A percentile compares a stretch with the other conserved stretches of the same genome.
Evolutionary conservation across 2,888 invertebrate genomes (phyloP).

Genomic region (Lymantria dispar): DNA sequence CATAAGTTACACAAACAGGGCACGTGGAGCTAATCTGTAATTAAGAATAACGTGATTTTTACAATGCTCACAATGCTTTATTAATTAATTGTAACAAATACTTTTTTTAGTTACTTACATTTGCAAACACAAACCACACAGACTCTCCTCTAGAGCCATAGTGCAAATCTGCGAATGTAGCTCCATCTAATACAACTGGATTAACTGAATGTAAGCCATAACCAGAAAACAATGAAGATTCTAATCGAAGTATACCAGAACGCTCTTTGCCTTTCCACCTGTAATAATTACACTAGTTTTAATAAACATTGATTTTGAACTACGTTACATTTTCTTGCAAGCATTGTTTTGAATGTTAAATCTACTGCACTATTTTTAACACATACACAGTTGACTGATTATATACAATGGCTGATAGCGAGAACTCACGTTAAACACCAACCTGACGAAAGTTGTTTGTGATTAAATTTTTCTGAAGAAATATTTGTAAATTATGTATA

Average conservation of each 20-base stretch:
- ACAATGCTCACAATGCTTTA: not conserved
- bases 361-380: too few species aligned
- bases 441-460: too few species aligned
- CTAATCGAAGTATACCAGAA: conserved; percentile 84
- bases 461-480: too few species aligned
- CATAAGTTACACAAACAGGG: conserved; percentile 84
- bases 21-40: conserved; percentile 82
- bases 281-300: conserved; percentile 5
- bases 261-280: conserved; percentile 84
- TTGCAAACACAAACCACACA: conserved; percentile 85
- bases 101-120: conserved; percentile 65
- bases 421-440: too few species aligned
- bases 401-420: too few species aligned
- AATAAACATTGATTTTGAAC: too few species aligned
- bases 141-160: conserved; percentile 84
- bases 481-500: too few species aligned
- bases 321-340: too few species aligned
- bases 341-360: too few species aligned
- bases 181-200: conserved; percentile 79
- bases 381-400: too few species aligned
- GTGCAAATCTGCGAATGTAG: conserved; percentile 82
- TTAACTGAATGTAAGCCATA: conserved; percentile 82
- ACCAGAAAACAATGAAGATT: conserved; percentile 84
- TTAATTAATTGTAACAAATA: not conserved
- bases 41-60: not conserved